Evolutionary conservation across 2,113 vertebrate genomes (phyloP).

Genomic region (Sturnira hondurensis): DNA sequence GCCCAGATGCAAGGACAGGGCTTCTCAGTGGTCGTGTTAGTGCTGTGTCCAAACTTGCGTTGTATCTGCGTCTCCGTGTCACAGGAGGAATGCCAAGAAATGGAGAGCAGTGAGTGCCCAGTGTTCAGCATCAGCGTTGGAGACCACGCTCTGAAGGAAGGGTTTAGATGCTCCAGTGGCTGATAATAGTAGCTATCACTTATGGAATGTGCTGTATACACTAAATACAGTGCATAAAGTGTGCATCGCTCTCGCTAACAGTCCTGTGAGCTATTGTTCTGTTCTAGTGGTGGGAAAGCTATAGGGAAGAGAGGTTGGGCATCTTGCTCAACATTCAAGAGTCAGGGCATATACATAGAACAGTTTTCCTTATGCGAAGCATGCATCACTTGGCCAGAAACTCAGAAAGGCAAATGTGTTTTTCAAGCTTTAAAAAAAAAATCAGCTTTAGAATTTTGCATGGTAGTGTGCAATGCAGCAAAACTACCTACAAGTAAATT

Average conservation of each 20-base stretch:
- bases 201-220: background rate
- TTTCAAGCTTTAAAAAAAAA: background rate
- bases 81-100: background rate
- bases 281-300: fast-evolving
- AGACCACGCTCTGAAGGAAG: background rate
- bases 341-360: background rate
- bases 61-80: background rate
- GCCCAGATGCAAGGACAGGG: background rate
- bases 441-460: background rate
- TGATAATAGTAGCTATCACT: background rate
- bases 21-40: background rate
- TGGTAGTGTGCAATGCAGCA: conserved; percentile 7
- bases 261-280: background rate
- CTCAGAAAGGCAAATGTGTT: background rate
- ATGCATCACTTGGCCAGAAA: background rate
- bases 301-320: background rate
- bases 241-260: background rate
- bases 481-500: background rate
- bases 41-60: background rate
- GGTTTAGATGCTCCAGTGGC: background rate
- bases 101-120: background rate
- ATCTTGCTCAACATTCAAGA: background rate
- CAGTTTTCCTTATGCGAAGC: background rate
- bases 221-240: background rate
- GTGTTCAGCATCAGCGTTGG: background rate